Conservation (phyloP, 2,797 vertebrate genomes). For the Betta splendens region DNA sequence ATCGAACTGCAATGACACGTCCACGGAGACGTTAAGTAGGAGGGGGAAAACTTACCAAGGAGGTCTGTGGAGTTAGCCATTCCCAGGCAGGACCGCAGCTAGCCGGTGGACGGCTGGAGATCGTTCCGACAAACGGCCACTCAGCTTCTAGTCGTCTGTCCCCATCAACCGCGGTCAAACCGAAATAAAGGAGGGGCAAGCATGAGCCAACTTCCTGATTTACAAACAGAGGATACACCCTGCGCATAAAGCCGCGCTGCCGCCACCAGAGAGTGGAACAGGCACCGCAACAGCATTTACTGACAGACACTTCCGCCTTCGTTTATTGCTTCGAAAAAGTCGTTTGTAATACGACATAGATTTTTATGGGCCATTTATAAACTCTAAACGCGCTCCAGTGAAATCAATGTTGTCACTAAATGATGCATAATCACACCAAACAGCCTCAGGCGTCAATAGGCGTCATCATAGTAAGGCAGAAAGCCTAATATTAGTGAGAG, state of each 20-base stretch:
- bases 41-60: conserved; percentile 39
- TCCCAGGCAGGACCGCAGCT: conserved; percentile 3
- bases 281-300: conserved; percentile 4
- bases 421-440: too few relatives aligned
- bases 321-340: background rate
- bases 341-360: background rate
- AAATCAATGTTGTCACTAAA: background rate
- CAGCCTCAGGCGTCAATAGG: too few relatives aligned
- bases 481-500: too few relatives aligned
- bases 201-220: conserved; percentile 59
- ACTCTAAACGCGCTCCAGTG: background rate
- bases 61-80: conserved; percentile 41
- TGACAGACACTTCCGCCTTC: conserved; percentile 5
- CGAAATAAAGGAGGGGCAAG: background rate
- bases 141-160: background rate
- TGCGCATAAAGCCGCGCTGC: conserved; percentile 28
- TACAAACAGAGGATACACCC: conserved; percentile 52
- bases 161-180: background rate
- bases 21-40: background rate
- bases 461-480: too few relatives aligned
- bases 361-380: background rate
- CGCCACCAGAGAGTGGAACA: conserved; percentile 11
- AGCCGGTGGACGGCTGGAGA: background rate
- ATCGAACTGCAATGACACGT: rapidly evolving
- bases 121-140: background rate